Evolutionary conservation across 2,888 invertebrate species (phyloP).

Genomic region (Drepanosiphum platanoidis): DNA sequence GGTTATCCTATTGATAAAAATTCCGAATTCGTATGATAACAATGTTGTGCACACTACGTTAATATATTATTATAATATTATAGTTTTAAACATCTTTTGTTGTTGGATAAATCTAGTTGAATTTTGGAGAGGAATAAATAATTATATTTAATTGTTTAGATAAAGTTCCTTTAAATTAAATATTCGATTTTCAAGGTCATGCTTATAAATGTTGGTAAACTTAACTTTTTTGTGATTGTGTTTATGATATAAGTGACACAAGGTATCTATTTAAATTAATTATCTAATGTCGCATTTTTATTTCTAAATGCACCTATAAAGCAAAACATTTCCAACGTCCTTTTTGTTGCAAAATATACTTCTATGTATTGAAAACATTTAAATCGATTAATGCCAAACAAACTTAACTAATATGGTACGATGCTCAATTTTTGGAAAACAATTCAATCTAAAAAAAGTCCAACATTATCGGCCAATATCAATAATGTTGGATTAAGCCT

Average conservation of each 20-base stretch:
- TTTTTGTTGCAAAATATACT: not conserved
- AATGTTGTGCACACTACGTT: not conserved
- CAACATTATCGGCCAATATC: constrained; percentile 40
- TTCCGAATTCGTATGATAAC: constrained; percentile 11
- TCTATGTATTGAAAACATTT: constrained; percentile 8
- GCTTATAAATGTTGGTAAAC: not conserved
- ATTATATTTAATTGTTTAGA: not conserved
- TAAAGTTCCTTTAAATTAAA: not conserved
- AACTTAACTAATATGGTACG: constrained; percentile 66
- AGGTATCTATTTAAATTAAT: not conserved
- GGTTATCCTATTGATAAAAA: constrained; percentile 35
- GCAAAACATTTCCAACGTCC: not conserved
- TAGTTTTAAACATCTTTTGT: too few relatives aligned
- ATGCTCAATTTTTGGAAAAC: constrained; percentile 85
- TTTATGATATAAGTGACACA: not conserved
- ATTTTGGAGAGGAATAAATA: constrained; percentile 18
- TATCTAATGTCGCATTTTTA: not conserved
- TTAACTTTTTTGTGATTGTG: not conserved
- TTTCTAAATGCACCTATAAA: not conserved
- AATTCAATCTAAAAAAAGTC: constrained; percentile 65
- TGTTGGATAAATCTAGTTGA: not conserved
- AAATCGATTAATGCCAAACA: constrained; percentile 19
- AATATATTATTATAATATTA: too few relatives aligned
- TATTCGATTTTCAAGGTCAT: not conserved
- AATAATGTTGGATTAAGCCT: constrained; percentile 38